Conservation (phyloP, 1,140 invertebrate species). For the Mercenaria mercenaria region DNA sequence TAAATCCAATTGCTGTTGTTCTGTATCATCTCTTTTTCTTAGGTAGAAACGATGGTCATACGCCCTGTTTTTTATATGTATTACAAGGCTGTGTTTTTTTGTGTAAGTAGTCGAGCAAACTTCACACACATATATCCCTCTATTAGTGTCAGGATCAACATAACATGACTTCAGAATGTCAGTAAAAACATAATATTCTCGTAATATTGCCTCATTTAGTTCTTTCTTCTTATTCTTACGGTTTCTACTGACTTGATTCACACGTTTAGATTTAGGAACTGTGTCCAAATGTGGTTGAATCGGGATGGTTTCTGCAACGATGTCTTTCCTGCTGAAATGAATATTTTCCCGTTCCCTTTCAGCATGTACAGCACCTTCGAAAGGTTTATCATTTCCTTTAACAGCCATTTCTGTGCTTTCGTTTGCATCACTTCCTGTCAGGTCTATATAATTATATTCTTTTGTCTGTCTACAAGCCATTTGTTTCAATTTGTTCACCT, state of each 20-base stretch:
- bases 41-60: not conserved
- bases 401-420: no score
- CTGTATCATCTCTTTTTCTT: no score
- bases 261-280: no score
- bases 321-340: no score
- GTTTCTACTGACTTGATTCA: no score
- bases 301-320: no score
- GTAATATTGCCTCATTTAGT: not conserved
- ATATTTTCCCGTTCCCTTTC: no score
- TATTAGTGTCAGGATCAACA: not conserved
- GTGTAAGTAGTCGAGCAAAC: not conserved
- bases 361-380: no score
- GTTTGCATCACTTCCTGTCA: no score
- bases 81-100: not conserved
- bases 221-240: not conserved
- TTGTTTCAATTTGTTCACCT: not conserved
- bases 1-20: not conserved
- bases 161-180: not conserved
- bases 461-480: not conserved
- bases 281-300: no score
- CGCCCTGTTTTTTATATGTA: not conserved
- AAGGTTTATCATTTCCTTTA: no score
- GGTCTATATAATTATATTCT: no score
- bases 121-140: not conserved
- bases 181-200: not conserved